phyloP scores from a whole-genome alignment of 2,888 invertebrate species.

The Aphidoletes aphidimyza region DNA sequence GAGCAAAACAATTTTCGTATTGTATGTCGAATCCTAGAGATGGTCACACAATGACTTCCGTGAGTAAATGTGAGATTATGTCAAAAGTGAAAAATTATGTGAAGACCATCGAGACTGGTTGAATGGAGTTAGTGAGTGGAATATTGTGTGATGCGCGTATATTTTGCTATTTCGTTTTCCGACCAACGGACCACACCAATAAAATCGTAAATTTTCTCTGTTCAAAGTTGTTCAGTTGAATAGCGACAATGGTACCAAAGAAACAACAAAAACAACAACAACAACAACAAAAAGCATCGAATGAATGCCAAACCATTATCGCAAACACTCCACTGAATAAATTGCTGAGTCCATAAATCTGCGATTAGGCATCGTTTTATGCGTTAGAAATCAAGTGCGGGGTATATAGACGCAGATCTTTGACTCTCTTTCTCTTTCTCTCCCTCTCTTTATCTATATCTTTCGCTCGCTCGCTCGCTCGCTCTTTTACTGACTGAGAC shows the following conservation, averaged over 20 bases:
- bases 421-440: not conserved
- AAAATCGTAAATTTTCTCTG: conserved; percentile 18
- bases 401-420: not conserved
- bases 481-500: too few relatives aligned
- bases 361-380: conserved; percentile 41
- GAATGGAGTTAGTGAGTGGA: not conserved
- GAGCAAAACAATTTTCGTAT: not conserved
- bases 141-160: not conserved
- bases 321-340: conserved; percentile 29
- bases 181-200: not conserved
- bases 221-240: not conserved
- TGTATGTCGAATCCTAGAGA: not conserved
- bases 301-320: not conserved
- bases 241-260: not conserved
- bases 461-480: too few relatives aligned
- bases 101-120: too few relatives aligned
- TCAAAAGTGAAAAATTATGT: not conserved
- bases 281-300: not conserved
- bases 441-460: not conserved
- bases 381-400: conserved; percentile 27
- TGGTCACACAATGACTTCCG: not conserved
- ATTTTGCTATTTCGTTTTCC: too few relatives aligned
- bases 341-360: conserved; percentile 47
- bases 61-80: conserved; percentile 10
- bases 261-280: not conserved